These are phyloP conservation scores for Nothocercus julius DNA, from an alignment of 2,113 vertebrate species.

Conservation along the genomic window DNA sequence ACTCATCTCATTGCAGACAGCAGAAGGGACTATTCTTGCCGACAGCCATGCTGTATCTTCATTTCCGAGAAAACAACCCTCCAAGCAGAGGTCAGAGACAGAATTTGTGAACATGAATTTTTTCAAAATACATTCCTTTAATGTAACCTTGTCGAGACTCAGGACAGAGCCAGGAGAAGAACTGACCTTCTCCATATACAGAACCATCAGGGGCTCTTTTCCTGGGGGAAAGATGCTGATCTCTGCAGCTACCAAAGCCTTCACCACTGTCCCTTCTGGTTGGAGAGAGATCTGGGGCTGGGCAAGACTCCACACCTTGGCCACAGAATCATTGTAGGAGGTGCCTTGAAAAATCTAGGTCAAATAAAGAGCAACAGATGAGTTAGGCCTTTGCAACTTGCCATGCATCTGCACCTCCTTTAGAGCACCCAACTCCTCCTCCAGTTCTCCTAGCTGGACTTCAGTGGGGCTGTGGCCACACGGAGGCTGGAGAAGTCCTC, in stretches of 20 bases:
- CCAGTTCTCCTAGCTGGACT: not conserved
- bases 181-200: conserved; percentile 83
- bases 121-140: not conserved
- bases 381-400: not conserved
- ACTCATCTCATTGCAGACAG: not conserved
- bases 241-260: conserved; percentile 59
- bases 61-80: not conserved
- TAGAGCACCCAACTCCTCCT: not conserved
- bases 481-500: not conserved
- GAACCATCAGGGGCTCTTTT: not conserved
- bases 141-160: not conserved
- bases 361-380: not conserved
- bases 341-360: conserved; percentile 68
- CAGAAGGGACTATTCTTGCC: not conserved
- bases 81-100: not conserved
- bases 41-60: not conserved
- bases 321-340: conserved; percentile 60
- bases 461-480: not conserved
- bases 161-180: not conserved
- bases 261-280: conserved; percentile 63
- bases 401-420: not conserved
- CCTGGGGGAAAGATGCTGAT: conserved; percentile 35
- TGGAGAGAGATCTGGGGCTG: conserved; percentile 73
- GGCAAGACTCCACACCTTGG: conserved; percentile 77
- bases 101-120: not conserved